Evolutionary conservation across 1,140 invertebrate genomes (phyloP).

Genomic region (Tenebrio molitor): DNA sequence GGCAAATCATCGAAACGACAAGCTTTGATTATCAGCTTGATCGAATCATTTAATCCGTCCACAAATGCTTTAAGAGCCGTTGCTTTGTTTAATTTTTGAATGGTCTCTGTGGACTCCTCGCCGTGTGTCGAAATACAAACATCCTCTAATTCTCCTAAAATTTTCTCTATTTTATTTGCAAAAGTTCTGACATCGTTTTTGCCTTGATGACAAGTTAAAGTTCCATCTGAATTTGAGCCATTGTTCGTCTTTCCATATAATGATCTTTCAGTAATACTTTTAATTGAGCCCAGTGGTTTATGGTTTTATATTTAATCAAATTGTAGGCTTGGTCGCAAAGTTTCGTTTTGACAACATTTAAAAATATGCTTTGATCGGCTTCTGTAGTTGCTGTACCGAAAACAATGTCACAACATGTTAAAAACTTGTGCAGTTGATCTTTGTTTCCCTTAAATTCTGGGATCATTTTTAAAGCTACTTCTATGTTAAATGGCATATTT

Average conservation of each 20-base stretch:
- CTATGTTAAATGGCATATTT: not conserved
- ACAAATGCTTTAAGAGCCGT: too few species aligned
- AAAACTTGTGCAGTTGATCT: not conserved
- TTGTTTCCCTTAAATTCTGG: too few species aligned
- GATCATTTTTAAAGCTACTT: slow-evolving; percentile 1
- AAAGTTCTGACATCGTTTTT: not conserved
- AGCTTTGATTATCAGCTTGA: slow-evolving; percentile 5
- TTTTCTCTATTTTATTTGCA: not conserved
- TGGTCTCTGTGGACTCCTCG: not conserved
- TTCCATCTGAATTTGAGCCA: too few species aligned
- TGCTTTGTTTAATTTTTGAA: not conserved
- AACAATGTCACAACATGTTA: not conserved
- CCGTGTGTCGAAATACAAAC: not conserved
- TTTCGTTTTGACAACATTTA: not conserved
- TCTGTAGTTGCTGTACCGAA: not conserved
- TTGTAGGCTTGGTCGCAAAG: too few species aligned
- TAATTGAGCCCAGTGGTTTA: not conserved
- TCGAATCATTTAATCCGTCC: slow-evolving; percentile 3
- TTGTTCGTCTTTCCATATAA: too few species aligned
- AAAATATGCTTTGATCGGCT: not conserved
- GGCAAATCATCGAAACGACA: not conserved
- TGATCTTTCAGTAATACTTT: not conserved
- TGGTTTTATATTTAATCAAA: not conserved
- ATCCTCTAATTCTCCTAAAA: not conserved
- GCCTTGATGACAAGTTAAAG: not conserved